Evolutionary conservation across 2,888 invertebrate species (phyloP), one percentile per base, ranked within the genome.

Genomic region (Periphyllus acericola): DNA sequence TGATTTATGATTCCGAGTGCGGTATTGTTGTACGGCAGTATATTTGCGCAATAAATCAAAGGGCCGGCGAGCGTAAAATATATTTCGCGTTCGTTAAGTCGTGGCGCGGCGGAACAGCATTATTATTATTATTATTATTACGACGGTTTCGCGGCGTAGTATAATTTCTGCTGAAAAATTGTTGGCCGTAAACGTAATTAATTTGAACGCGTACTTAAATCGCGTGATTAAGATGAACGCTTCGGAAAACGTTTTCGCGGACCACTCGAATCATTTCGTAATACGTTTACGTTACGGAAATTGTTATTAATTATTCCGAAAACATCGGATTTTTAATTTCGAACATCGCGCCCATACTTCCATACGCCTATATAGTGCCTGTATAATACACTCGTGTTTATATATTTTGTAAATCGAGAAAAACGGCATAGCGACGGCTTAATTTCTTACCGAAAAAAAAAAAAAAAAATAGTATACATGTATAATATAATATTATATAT

Each of bases 131-230:
- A n/a, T n/a, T n/a, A n/a, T 14, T 46, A 46, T 46, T 46, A 34
- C 32, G 72, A 82, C 17, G 25, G 82, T 72, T 52, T 72, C 74
- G 3, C 6, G 21, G 11, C 9, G 29, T 25, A n/a, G n/a, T 6
- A 34, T 83, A 25, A 72, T 83, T 83, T 72, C 72, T 34, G 4
- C 36, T 55, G 36, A 82, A 82, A 82, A 82, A 71, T 52, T 17
- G 71, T 83, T 55, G 34, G 25, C 19, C 72, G 36, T n/a, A n/a
- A 83, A 83, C 83, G 36, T 52, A 74, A 83, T 83, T 83, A 55
- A 83, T 74, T 74, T 36, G 36, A 36, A 55, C 72, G 72, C 55
- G 55, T 55, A 55, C 55, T 52, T 46, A 21, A 55, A 80, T 66
- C 36, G 52, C n/a, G 32, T 9, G 36, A 11, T 55, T 68, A 66